Base-by-base conservation (phyloP, 2,797 vertebrate genomes). In the Chelmon rostratus region DNA sequence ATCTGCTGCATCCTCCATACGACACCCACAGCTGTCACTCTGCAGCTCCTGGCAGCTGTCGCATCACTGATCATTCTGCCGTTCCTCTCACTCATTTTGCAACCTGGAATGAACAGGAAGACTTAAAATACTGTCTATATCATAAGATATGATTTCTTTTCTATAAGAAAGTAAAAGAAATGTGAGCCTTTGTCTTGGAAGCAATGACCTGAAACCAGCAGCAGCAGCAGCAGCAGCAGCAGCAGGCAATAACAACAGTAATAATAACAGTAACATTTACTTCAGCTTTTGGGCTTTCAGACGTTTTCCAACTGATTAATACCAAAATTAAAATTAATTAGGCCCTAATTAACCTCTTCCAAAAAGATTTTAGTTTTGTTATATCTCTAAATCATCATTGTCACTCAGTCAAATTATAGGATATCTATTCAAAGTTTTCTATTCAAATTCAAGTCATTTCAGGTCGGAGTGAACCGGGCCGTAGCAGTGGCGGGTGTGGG, bases 51-150 rank as follows among this genome's bases (percentile, higher is more conserved):
- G 47, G 73, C 37, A 68, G 61, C n/a, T 31, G 63, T 49, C 5
- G 19, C 35, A 58, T 83, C 79, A 35, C 25, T 37, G 37, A 68
- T 64, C 40, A 13, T 52, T 73, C 79, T 57, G 31, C 56, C 47
- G 78, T 81, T 87, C 4, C 89, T 84, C 66, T 89, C 91, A 78
- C 86, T 90, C 88, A 89, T 90, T 76, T 33, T 83, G 75, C 84
- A 79, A 78, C 65, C 88, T 89, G 37, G 19, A 82, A 71, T 73
- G 3, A 40, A 74, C 10, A 44, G 59, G 69, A 68, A 53, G 62
- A 52, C 21, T 8, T 44, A 57, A 19, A 70, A 38, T 16, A 46
- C 35, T 9, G 8, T 18, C 33, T 28, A 37, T 12, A 44, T 28
- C 21, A 0, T 13, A 11, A 37, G 9, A 56, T 6, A 11, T 1